Evolutionary conservation across 2,113 vertebrate species (phyloP).

Genomic region (Phodopus roborovskii): DNA sequence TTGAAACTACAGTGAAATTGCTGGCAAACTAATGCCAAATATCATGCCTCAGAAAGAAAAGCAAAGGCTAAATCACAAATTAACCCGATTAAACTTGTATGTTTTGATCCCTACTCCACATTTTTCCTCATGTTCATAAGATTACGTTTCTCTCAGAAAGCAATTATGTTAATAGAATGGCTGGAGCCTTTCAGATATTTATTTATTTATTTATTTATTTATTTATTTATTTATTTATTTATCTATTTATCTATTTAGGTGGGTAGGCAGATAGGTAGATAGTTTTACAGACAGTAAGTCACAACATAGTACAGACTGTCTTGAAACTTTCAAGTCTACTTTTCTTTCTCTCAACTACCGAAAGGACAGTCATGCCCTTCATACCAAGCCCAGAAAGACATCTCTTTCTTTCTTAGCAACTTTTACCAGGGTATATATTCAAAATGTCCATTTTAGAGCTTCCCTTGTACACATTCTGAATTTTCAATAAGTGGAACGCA

Average conservation of each 20-base stretch:
- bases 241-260: too few species aligned
- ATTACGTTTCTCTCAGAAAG: neutral
- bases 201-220: too few species aligned
- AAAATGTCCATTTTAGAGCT: neutral
- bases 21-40: neutral
- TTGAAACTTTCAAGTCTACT: neutral
- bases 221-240: too few species aligned
- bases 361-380: too few species aligned
- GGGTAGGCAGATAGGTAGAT: too few species aligned
- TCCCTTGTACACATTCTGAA: neutral
- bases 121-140: neutral
- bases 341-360: neutral
- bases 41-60: neutral
- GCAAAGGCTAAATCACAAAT: neutral
- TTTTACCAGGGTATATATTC: neutral
- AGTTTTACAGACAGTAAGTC: neutral
- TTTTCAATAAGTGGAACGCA: conserved; percentile 13
- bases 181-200: neutral
- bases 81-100: neutral
- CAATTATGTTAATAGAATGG: neutral
- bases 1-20: neutral
- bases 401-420: neutral
- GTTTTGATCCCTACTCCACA: neutral
- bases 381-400: neutral
- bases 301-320: neutral